Percentiles rank a stretch among this genome's conserved stretches.
Conservation (phyloP, 2,888 invertebrate species). For the Limnephilus auricula region DNA sequence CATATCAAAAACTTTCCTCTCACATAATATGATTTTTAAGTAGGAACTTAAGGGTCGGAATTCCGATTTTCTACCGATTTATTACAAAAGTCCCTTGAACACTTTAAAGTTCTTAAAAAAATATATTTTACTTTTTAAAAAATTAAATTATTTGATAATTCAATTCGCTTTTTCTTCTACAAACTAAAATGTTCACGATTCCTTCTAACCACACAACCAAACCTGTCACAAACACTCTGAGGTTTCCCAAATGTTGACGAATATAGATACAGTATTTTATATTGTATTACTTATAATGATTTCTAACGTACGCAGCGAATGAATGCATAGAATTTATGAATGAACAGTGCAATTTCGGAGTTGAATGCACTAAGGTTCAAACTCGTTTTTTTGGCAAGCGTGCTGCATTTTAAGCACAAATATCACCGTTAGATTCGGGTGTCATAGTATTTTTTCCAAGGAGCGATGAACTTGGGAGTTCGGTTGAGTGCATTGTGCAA, state of each 20-base stretch:
- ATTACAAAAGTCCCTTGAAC: no score
- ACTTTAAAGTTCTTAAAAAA: no score
- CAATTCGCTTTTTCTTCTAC: neutral
- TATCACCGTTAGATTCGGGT: neutral
- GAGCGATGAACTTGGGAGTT: neutral
- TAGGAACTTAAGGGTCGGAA: no score
- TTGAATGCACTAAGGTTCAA: neutral
- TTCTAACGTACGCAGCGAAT: neutral
- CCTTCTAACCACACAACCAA: slow-evolving; percentile 7
- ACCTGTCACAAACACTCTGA: neutral
- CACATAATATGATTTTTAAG: no score
- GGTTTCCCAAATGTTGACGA: neutral
- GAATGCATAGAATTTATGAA: slow-evolving; percentile 33
- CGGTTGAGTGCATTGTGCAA: neutral
- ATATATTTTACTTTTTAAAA: no score
- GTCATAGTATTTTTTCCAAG: neutral
- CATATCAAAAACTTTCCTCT: no score
- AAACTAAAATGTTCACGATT: neutral
- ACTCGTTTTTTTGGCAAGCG: slow-evolving; percentile 21
- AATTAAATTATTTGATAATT: neutral
- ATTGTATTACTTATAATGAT: slow-evolving; percentile 1
- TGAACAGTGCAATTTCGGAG: slow-evolving; percentile 24
- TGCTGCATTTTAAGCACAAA: slow-evolving; percentile 8
- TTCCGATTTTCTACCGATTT: no score
- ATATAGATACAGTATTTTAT: neutral